phyloP scores from a whole-genome alignment of 1,140 invertebrate genomes.

The Capitella teleta region DNA sequence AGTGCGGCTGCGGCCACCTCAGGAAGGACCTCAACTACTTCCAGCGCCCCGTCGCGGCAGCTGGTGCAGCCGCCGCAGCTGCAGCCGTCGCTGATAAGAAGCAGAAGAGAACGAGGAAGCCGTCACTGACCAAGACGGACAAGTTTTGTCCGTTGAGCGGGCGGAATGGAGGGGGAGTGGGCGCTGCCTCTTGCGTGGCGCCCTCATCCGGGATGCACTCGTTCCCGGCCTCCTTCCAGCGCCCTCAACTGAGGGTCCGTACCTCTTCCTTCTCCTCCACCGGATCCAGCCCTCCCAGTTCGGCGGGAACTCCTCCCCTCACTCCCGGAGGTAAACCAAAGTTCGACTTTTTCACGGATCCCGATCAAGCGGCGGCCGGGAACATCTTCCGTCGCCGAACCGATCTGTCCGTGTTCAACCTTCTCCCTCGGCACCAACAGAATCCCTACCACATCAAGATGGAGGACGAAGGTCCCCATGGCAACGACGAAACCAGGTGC shows the following conservation, averaged over 20 bases:
- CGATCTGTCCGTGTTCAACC: conserved; percentile 90
- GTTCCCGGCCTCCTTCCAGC: conserved; percentile 33
- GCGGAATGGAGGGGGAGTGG: conserved; percentile 9
- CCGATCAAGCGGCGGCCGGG: conserved; percentile 15
- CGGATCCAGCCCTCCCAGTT: conserved; percentile 28
- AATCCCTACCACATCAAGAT: conserved; percentile 71
- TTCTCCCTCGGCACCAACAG: conserved; percentile 81
- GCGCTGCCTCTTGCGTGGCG: conserved; percentile 45
- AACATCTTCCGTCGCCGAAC: conserved; percentile 54
- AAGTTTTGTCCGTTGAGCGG: neutral
- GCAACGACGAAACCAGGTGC: conserved; percentile 79
- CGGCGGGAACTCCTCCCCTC: conserved; percentile 18
- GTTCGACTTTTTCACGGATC: conserved; percentile 66
- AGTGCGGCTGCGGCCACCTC: conserved; percentile 74
- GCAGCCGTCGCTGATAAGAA: conserved; percentile 33
- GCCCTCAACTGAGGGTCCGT: conserved; percentile 16
- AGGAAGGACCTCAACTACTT: conserved; percentile 89
- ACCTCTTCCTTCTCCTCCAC: conserved; percentile 26
- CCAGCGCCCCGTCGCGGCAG: conserved; percentile 46
- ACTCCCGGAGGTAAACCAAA: conserved; percentile 48
- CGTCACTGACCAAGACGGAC: neutral
- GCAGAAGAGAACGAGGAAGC: conserved; percentile 42
- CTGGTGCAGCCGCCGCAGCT: no score
- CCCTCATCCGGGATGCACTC: conserved; percentile 55
- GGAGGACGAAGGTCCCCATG: conserved; percentile 91